These are phyloP conservation scores for Pseudochirops cupreus DNA, from an alignment of 2,797 vertebrate genomes.

Conservation along the genomic window DNA sequence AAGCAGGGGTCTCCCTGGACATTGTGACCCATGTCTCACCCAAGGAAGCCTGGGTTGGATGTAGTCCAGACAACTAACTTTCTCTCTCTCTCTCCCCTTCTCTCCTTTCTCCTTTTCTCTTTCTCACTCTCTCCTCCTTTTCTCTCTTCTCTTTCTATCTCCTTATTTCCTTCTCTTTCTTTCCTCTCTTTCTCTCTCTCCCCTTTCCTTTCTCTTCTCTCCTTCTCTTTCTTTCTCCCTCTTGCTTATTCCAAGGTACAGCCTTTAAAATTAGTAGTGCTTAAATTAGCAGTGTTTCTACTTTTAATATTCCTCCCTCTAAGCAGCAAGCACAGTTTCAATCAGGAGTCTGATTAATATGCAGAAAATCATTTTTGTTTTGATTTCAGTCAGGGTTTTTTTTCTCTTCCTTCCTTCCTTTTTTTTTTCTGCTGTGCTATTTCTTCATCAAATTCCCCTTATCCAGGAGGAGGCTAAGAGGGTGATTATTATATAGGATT, in stretches of 20 bases:
- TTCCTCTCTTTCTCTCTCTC: background rate
- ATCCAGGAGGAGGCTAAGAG: slow-evolving; percentile 72
- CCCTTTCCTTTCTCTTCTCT: no score
- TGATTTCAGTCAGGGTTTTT: slow-evolving; percentile 78
- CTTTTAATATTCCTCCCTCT: slow-evolving; percentile 82
- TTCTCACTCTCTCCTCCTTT: no score
- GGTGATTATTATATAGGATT: slow-evolving; percentile 40
- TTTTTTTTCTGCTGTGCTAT: slow-evolving; percentile 11
- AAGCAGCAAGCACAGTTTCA: slow-evolving; percentile 82
- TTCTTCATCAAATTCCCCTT: slow-evolving; percentile 74
- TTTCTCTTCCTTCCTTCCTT: background rate
- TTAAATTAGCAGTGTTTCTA: slow-evolving; percentile 84
- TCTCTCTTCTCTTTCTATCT: background rate
- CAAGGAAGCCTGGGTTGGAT: background rate
- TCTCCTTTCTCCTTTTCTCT: background rate
- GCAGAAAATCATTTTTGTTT: slow-evolving; percentile 83
- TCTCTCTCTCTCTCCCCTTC: no score
- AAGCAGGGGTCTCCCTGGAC: background rate
- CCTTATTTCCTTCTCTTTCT: background rate
- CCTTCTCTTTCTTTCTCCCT: slow-evolving; percentile 16
- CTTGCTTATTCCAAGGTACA: slow-evolving; percentile 74
- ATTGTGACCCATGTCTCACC: background rate
- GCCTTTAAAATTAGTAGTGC: slow-evolving; percentile 83
- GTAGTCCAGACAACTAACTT: background rate
- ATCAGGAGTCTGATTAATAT: slow-evolving; percentile 85